Evolutionary conservation across 2,797 vertebrate genomes (phyloP), one percentile per base, ranked within the genome.

Genomic region (Tachyglossus aculeatus): DNA sequence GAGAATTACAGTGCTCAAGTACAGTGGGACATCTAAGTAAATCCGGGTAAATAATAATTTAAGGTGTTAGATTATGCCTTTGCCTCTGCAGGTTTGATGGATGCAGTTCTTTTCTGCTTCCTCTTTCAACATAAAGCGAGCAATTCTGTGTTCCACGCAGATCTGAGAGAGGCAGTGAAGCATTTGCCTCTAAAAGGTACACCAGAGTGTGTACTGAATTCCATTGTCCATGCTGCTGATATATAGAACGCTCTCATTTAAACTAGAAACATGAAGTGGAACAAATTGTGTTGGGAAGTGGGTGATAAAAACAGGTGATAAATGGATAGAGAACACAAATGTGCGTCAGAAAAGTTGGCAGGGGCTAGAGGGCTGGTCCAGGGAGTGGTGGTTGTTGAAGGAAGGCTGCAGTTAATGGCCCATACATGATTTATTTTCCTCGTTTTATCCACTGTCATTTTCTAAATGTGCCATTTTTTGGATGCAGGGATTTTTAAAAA

Each of bases 31-130:
- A 47, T 71, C 63, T 53, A 85, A 72, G 77, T 80, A 84, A 88
- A 87, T 80, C 45, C 76, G 57, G 45, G 78, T 84, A 81, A 88
- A 89, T 87, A 81, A 82, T 71, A 60, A 67, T 67, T 80, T 76
- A 78, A 41, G 9, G 32, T 59, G 57, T 74, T 77, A 5, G 34
- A 43, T 29, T 38, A 27, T 14, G 29, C 60, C 56, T 66, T 71
- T 54, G 69, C 39, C 54, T 78, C 56, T 5, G 60, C 31, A 33
- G 31, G 29, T 39, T 51, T 58, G 57, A 74, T 86, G 55, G 80
- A 68, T 77, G 36, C 78, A 75, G 67, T 84, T 50, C 36, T 53
- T 38, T 57, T 64, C 65, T 58, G 29, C 61, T 67, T 53, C 16
- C 43, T 51, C 32, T 80, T 65, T 67, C 66, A 83, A 85, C 55